Base-by-base conservation (phyloP, 2,113 vertebrate species). In the Vireo altiloquus region DNA sequence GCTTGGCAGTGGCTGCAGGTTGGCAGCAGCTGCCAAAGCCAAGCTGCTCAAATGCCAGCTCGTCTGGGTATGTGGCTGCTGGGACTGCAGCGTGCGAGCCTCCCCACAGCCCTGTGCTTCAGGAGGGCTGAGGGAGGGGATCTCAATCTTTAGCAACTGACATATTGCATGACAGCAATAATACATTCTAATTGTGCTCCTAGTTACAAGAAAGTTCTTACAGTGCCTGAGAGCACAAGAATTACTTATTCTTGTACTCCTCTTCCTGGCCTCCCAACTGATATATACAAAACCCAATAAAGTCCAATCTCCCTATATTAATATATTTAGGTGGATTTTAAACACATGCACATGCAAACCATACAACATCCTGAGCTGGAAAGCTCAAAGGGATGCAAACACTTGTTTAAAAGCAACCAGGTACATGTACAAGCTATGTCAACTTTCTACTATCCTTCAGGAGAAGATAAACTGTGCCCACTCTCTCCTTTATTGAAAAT, bases 1-100 rank as follows among this genome's bases (percentile, higher is more conserved):
- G 40, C 24, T 49, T 92, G 92, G 91, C 92, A 91, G 44, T 4
- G 87, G 82, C n/a, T 72, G 76, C 46, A 79, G 92, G 61, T 3
- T 90, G 82, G 80, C 75, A 94, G 81, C 63, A 74, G 87, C 78
- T 90, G 81, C 87, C 94, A 77, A 30, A 72, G 13, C 18, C 68
- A 46, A 56, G 54, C n/a, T 35, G 53, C 81, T 87, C 22, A 1
- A 47, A 42, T 23, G 94, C 84, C 87, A 95, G 15, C 79, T 59
- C 28, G 54, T 53, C 18, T 6, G 2, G 15, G 25, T 28, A 13
- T 12, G 46, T 0, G 5, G 10, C n/a, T 46, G 57, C 64, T 52
- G 72, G 70, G 69, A 21, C 30, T 24, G 50, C 44, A 4, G 15
- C 8, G 40, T 8, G 18, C 3, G 23, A 82, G 69, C 49, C 53